Evolutionary conservation across 2,797 vertebrate species (phyloP), one percentile per base, ranked within the genome.

Genomic region (Emydoidea blandingii): DNA sequence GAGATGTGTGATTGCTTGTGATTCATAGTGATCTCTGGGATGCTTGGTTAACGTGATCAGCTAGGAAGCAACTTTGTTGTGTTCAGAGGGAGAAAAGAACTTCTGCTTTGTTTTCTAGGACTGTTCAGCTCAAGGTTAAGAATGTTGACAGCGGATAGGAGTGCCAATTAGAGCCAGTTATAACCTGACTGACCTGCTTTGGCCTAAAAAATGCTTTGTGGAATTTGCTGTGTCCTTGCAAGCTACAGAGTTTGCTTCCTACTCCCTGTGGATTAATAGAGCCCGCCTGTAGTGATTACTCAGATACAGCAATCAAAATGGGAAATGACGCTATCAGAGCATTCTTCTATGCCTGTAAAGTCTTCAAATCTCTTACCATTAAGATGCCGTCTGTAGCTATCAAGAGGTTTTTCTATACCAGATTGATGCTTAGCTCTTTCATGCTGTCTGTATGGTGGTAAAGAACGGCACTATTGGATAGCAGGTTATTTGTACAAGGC

Each of bases 21-120:
- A 10, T 47, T 62, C 12, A 2, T 44, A 5, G 25, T 59, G 25
- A 52, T 29, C 47, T 1, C 0, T 3, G 68, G 34, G 5, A 37
- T 4, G 0, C 50, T 49, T 12, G 11, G 8, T 4, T 16, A 31
- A 5, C 8, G 57, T 1, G 21, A 16, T 8, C 41, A 5, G 2
- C 15, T 4, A 0, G 0, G 54, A 11, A 74, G 3, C 4, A 49
- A 2, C 15, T 23, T 14, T 2, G 1, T 2, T 2, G 3, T 6
- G 18, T 29, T 5, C 18, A 18, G 29, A 6, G 0, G 29, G 1
- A 5, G 44, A 80, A 44, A 25, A 80, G 21, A 50, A 74, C 10
- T 41, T 15, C 18, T 47, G n/a, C 29, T 0, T 18, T 19, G 59
- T 1, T 0, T 18, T 52, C 31, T 4, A 0, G 4, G 29, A n/a